Conservation (phyloP, 2,797 vertebrate species). For the Phoeniculus purpureus region DNA sequence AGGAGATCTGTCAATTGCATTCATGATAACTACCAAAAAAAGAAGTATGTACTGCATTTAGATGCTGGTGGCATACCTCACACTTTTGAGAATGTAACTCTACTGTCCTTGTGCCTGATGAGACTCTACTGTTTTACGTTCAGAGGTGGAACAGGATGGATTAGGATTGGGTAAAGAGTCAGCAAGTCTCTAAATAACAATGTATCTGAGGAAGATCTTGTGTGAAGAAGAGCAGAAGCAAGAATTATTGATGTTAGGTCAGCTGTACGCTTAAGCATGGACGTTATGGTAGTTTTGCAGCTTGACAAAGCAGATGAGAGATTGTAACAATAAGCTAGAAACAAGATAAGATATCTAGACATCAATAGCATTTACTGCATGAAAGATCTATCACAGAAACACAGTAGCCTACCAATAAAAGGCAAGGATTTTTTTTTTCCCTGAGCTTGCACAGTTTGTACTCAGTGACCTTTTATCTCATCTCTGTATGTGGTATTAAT, state of each 20-base stretch:
- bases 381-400: slow-evolving; percentile 25
- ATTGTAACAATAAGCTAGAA: slow-evolving; percentile 13
- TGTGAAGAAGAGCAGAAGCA: background rate
- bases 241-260: background rate
- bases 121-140: background rate
- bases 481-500: background rate
- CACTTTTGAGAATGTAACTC: background rate
- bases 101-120: background rate
- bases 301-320: background rate
- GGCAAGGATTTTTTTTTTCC: background rate
- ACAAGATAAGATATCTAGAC: slow-evolving; percentile 1
- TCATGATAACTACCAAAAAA: background rate
- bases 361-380: slow-evolving; percentile 3
- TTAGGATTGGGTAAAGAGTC: background rate
- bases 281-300: background rate
- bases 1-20: accelerated
- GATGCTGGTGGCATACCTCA: background rate
- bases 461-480: background rate
- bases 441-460: background rate
- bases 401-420: background rate
- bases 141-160: background rate
- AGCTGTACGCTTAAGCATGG: background rate
- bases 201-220: background rate
- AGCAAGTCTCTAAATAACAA: background rate
- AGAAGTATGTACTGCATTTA: background rate